Evolutionary conservation across 2,797 vertebrate species (phyloP).

Genomic region (Tolypeutes matacus): DNA sequence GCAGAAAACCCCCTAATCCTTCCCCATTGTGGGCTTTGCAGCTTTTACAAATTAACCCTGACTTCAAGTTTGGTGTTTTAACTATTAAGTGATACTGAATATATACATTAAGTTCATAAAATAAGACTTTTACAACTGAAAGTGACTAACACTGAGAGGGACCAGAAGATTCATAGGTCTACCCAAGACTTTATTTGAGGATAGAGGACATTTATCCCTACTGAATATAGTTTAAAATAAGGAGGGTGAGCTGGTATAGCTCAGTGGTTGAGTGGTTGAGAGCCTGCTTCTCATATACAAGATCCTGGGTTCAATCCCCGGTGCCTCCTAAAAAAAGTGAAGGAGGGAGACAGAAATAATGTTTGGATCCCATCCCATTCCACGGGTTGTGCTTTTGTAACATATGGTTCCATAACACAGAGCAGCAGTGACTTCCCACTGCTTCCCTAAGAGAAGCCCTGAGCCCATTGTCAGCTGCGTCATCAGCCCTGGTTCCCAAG

Average conservation of each 20-base stretch:
- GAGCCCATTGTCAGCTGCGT: conserved; percentile 50
- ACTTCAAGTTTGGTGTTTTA: background rate
- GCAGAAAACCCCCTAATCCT: background rate
- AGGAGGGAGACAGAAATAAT: background rate
- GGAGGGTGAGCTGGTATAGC: background rate
- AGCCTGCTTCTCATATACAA: too few species aligned
- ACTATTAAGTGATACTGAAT: background rate
- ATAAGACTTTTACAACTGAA: background rate
- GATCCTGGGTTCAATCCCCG: too few species aligned
- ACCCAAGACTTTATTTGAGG: background rate
- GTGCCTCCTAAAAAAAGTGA: background rate
- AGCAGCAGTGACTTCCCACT: background rate
- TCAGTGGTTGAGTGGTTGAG: too few species aligned
- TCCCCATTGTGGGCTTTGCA: background rate
- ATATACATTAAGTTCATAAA: conserved; percentile 34
- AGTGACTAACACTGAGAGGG: background rate
- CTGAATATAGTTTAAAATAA: background rate
- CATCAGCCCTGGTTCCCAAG: background rate
- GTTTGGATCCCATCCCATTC: background rate
- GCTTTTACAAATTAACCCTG: background rate
- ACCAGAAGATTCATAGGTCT: background rate
- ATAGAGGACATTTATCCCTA: background rate
- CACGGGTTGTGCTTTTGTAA: background rate
- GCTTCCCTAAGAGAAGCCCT: conserved; percentile 36
- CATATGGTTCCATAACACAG: background rate